Base-by-base conservation (phyloP, 1,140 invertebrate species). In the Zaprionus inermis region DNA sequence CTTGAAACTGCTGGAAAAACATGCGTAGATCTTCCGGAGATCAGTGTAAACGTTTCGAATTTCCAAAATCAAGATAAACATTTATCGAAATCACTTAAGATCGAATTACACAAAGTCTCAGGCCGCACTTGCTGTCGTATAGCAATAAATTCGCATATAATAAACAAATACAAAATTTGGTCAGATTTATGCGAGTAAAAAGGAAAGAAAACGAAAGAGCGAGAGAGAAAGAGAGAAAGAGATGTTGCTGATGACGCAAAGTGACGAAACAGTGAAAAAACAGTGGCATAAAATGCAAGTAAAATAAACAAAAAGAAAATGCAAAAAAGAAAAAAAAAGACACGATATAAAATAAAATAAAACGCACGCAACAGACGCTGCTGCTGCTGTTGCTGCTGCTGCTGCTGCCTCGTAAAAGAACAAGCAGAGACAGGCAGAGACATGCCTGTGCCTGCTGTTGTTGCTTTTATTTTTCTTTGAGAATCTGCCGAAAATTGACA, bases 51-150 rank as follows among this genome's bases (percentile, higher is more conserved):
- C 38, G 38, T 5, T 16, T 16, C 9, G 7, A 16, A 41, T 16
- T 41, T 41, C 38, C 38, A 3, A 41, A 16, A 41, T 41, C n/a
- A n/a, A n/a, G 38, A 44, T 44, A 44, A 44, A 44, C 38, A 38
- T 38, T 38, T 38, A 5, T n/a, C 14, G 52, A 41, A 58, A 46
- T 28, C 20, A 44, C 49, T 78, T 61, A 64, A 54, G 79, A 83
- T 82, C 80, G 70, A 61, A 79, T 82, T 82, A 44, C 38, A 79
- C 80, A 83, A 79, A 68, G 79, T 74, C 68, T 58, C 20, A 51
- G 60, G 52, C 64, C 34, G 66, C 65, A 73, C 71, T 73, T 73
- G 71, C 41, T 44, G 16, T 51, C 16, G 49, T 28, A n/a, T 56
- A 28, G 3, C 24, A 38, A 38, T 38, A 38, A 38, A 38, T 38